Conservation (phyloP, 2,888 invertebrate species). For the Polydrusus pterygomalis region DNA sequence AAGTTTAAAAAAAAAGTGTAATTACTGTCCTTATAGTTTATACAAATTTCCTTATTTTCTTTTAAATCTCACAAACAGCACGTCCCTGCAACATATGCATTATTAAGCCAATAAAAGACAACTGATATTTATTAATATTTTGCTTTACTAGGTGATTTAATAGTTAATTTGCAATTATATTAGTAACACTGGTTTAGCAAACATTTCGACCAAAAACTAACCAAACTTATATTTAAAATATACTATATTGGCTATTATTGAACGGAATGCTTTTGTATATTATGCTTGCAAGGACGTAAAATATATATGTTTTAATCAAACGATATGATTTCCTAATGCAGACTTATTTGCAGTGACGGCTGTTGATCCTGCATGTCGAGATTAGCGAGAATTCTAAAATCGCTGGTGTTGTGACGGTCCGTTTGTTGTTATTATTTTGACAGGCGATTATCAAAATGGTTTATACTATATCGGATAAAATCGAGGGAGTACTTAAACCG, state of each 20-base stretch:
- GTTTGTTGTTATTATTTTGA: too few relatives aligned
- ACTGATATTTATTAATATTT: not conserved
- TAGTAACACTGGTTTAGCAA: not conserved
- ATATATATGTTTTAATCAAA: conserved; percentile 4
- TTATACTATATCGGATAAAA: not conserved
- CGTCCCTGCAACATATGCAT: too few relatives aligned
- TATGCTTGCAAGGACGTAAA: conserved; percentile 10
- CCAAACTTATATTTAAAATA: not conserved
- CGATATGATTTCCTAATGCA: conserved; percentile 15
- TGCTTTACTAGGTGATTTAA: not conserved
- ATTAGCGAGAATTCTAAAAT: not conserved
- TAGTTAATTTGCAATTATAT: not conserved
- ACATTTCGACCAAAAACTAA: conserved; percentile 4
- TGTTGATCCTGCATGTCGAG: not conserved
- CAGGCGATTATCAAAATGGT: not conserved
- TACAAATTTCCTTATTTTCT: too few relatives aligned
- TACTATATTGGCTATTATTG: not conserved
- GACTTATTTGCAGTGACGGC: conserved; percentile 9
- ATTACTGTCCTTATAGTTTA: too few relatives aligned
- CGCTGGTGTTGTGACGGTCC: too few relatives aligned
- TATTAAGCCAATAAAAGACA: not conserved
- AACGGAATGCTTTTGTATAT: conserved; percentile 2
- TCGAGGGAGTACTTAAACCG: not conserved
- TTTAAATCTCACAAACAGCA: too few relatives aligned
- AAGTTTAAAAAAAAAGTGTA: too few relatives aligned